Conservation (phyloP, 2,797 vertebrate genomes). For the Brachymystax lenok region DNA sequence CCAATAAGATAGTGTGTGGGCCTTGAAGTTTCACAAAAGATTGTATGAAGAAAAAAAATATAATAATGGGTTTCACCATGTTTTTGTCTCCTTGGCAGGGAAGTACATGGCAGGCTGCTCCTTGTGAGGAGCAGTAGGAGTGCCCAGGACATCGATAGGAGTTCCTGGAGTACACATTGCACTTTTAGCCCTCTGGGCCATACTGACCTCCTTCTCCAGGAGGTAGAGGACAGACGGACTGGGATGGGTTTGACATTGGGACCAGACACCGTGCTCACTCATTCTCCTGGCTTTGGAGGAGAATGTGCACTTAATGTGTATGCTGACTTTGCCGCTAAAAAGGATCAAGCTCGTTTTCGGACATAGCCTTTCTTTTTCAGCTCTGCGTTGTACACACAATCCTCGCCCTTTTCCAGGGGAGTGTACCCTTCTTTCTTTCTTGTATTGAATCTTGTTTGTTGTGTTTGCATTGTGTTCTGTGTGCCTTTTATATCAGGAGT, state of each 20-base stretch:
- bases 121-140: constrained; percentile 55
- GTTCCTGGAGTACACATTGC: constrained; percentile 49
- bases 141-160: not conserved
- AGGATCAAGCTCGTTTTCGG: constrained; percentile 61
- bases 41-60: no score
- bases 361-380: constrained; percentile 23
- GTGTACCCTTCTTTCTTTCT: constrained; percentile 27
- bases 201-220: not conserved
- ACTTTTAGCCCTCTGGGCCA: constrained; percentile 54
- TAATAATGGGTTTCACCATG: not conserved
- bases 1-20: not conserved
- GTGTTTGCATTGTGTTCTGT: constrained; percentile 43
- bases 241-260: not conserved
- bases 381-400: constrained; percentile 32
- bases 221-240: not conserved
- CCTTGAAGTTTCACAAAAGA: not conserved
- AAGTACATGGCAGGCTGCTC: constrained; percentile 83
- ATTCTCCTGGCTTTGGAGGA: not conserved
- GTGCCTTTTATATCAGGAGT: constrained; percentile 46
- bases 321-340: constrained; percentile 40
- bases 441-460: constrained; percentile 41
- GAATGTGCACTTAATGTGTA: constrained; percentile 44
- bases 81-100: constrained; percentile 57
- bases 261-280: not conserved
- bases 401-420: constrained; percentile 23